phyloP scores from a whole-genome alignment of 2,888 invertebrate species.

The Bombylius major region DNA sequence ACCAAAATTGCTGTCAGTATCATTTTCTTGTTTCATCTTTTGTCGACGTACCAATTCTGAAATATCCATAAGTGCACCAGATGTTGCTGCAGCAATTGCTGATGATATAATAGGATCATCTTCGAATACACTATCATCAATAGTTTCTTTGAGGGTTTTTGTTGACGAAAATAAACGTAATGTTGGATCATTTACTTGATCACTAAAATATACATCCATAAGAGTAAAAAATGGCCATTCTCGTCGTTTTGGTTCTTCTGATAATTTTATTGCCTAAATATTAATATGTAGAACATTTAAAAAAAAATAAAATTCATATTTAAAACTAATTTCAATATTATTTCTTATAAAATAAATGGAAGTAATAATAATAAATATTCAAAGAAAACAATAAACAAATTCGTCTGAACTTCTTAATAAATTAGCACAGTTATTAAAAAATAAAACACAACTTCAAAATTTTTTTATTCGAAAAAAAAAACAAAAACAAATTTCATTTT shows the following conservation, averaged over 20 bases:
- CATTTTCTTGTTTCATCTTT: constrained; percentile 26
- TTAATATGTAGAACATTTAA: no score
- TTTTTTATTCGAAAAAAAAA: no score
- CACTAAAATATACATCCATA: constrained; percentile 38
- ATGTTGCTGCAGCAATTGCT: constrained; percentile 36
- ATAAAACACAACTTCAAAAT: no score
- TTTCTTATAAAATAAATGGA: no score
- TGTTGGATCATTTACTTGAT: constrained; percentile 38
- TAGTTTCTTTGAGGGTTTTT: constrained; percentile 35
- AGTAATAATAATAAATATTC: no score
- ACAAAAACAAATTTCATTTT: no score
- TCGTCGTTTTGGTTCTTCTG: constrained; percentile 37
- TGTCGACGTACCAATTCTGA: constrained; percentile 32
- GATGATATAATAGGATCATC: constrained; percentile 37
- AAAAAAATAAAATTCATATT: no score
- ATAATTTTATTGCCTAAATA: constrained; percentile 35
- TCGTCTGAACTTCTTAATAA: no score
- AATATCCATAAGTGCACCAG: constrained; percentile 36
- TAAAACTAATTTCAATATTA: no score
- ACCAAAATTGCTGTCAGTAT: constrained; percentile 6
- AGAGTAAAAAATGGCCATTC: constrained; percentile 38
- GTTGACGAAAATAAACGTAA: constrained; percentile 36
- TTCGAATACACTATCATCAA: constrained; percentile 37
- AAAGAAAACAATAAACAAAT: no score
- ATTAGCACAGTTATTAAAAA: no score